Evolutionary conservation across 2,888 invertebrate genomes (phyloP).

Genomic region (Cremastinae sp.): DNA sequence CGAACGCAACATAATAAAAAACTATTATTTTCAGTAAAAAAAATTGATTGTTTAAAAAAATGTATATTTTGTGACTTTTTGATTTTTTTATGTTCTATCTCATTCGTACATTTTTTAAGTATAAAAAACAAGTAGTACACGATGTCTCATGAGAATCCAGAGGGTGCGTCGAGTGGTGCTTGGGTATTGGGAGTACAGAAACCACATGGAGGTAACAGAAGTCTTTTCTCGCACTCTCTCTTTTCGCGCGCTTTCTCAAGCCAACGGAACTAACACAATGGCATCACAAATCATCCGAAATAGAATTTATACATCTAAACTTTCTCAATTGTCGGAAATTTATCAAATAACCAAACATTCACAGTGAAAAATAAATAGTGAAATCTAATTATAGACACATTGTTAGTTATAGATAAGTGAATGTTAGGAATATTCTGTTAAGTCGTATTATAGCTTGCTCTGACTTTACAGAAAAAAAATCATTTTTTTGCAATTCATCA

Average conservation of each 20-base stretch:
- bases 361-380: too few species aligned
- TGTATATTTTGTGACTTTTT: not conserved
- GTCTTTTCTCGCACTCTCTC: slow-evolving; percentile 18
- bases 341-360: too few species aligned
- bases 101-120: not conserved
- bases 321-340: too few species aligned
- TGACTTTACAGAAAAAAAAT: slow-evolving; percentile 41
- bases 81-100: not conserved
- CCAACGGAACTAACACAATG: too few species aligned
- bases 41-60: not conserved
- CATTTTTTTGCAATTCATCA: not conserved
- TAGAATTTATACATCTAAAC: too few species aligned
- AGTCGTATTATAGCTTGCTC: slow-evolving; percentile 18
- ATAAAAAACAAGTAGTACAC: slow-evolving; percentile 32
- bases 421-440: not conserved
- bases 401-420: too few species aligned
- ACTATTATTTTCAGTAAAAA: not conserved
- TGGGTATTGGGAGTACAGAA: slow-evolving; percentile 68
- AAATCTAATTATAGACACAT: too few species aligned
- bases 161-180: slow-evolving; percentile 76
- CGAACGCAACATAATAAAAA: too few species aligned
- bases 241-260: not conserved
- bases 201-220: slow-evolving; percentile 57
- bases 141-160: slow-evolving; percentile 73
- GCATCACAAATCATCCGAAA: too few species aligned